Conservation (phyloP, 2,888 invertebrate genomes). For the Diploptera punctata region DNA sequence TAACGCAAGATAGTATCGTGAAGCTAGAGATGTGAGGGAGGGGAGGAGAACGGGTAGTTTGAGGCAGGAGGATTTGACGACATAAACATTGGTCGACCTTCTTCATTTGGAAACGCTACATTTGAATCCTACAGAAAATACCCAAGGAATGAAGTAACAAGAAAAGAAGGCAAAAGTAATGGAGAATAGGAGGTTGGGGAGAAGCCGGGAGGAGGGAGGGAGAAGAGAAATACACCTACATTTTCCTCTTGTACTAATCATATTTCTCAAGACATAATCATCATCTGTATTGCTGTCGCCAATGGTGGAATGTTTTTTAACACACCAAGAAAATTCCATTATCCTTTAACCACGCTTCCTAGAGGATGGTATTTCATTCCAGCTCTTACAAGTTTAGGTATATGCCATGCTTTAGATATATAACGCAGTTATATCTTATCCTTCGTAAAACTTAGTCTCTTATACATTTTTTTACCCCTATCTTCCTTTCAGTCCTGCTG, state of each 20-base stretch:
- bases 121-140: constrained; percentile 25
- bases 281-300: constrained; percentile 29
- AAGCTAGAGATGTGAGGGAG: neutral
- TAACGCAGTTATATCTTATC: constrained; percentile 28
- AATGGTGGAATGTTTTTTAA: constrained; percentile 30
- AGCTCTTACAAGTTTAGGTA: constrained; percentile 16
- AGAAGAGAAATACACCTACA: constrained; percentile 25
- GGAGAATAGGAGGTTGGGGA: neutral
- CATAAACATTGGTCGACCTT: constrained; percentile 29
- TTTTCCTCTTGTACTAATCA: constrained; percentile 29
- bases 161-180: constrained; percentile 22
- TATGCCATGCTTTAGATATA: constrained; percentile 18
- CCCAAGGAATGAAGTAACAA: constrained; percentile 25
- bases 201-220: neutral
- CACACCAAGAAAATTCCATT: constrained; percentile 30
- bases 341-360: constrained; percentile 26
- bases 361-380: constrained; percentile 30
- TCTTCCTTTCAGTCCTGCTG: constrained; percentile 17
- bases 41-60: neutral
- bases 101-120: constrained; percentile 27
- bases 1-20: constrained; percentile 1
- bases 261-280: constrained; percentile 31
- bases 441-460: neutral
- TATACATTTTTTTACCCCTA: constrained; percentile 16
- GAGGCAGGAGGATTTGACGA: neutral